Base-by-base conservation (phyloP, 2,888 invertebrate species). In the Graphium colonna region DNA sequence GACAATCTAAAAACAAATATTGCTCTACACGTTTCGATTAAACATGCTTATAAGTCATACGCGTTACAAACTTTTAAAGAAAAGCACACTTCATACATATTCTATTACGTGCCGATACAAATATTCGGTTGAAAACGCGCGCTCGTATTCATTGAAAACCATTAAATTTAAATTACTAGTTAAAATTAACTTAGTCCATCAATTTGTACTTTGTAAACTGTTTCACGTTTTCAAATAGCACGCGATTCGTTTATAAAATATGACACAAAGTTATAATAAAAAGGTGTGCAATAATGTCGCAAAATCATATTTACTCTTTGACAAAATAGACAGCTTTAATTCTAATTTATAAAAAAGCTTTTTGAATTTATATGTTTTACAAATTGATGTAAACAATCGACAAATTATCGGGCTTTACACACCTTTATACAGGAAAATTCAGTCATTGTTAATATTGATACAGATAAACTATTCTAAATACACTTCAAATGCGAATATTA, bases 151-250 rank as follows among this genome's bases (percentile, higher is more conserved):
- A 17, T 46, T 53, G 10, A 38, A 39, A 31, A 48, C 12, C 28
- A 17, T 33, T 55, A 63, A 58, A 49, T 50, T 57, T 50, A 10
- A 7, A 33, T n/a, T 26, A 5, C 26, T n/a, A n/a, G n/a, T n/a
- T 33, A 33, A 15, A 55, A 60, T 48, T 50, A 39, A 59, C 53
- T 47, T 60, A 59, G 16, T 47, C 42, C 26, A 54, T 57, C 56
- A 62, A 62, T 75, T 77, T 79, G 75, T 79, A 79, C 75, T 77
- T 63, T 76, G 65, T 63, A 73, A 76, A 78, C 55, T 57, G 69
- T 67, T 67, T 73, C 73, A 77, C 75, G 77, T 77, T 52, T n/a
- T 36, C 13, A 47, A 49, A 33, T 10, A 33, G 33, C 10, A n/a
- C n/a, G n/a, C 48, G 9, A 15, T 44, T 21, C 33, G 2, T 2